Percentiles rank a stretch among this genome's conserved stretches.
Evolutionary conservation across 2,113 vertebrate genomes (phyloP).

Genomic region (Panthera tigris): DNA sequence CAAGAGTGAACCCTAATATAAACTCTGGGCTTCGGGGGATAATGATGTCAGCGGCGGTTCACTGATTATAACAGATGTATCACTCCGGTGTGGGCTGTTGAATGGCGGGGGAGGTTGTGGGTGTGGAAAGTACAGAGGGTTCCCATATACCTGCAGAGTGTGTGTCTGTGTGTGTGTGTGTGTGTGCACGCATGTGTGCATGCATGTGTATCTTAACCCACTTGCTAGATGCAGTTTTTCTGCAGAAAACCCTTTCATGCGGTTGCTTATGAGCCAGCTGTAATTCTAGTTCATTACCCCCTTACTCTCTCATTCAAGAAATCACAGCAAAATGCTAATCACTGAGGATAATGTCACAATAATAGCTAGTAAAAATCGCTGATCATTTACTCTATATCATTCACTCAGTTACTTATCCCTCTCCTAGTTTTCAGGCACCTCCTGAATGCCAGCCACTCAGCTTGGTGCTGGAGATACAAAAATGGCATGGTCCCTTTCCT

Average conservation of each 20-base stretch:
- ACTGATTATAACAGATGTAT: background rate
- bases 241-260: background rate
- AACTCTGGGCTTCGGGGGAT: background rate
- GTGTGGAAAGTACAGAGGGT: too few species aligned
- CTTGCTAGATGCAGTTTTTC: background rate
- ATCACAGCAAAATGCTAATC: background rate
- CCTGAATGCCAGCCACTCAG: background rate
- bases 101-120: accelerated
- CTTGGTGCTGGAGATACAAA: background rate
- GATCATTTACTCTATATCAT: background rate
- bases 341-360: background rate
- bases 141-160: background rate
- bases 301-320: background rate
- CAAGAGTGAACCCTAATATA: background rate
- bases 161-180: background rate
- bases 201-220: background rate
- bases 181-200: accelerated
- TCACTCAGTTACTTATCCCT: background rate
- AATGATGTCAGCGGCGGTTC: accelerated
- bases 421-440: background rate
- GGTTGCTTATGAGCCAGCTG: background rate
- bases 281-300: background rate
- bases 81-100: background rate
- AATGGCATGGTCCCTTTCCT: background rate
- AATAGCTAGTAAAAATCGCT: background rate